Evolutionary conservation across 2,888 invertebrate genomes (phyloP).

Genomic region (Drosophila mayaguana): DNA sequence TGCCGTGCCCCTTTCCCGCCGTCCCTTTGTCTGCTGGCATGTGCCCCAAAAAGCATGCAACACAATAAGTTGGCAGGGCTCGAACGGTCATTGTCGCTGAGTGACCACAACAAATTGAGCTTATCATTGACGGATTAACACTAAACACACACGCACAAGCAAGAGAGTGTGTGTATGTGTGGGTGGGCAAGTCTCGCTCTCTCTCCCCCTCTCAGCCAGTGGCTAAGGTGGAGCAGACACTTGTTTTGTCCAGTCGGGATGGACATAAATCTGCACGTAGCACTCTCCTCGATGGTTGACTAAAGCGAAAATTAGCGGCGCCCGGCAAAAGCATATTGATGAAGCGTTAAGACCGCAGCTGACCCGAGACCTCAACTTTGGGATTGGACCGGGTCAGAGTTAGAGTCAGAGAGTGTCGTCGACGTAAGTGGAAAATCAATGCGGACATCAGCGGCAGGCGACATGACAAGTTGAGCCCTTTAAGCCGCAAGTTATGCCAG

Average conservation of each 20-base stretch:
- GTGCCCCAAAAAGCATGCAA: slow-evolving; percentile 52
- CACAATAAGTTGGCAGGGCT: slow-evolving; percentile 43
- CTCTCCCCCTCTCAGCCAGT: background rate
- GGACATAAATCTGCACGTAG: slow-evolving; percentile 75
- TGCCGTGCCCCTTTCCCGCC: background rate
- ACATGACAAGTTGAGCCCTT: slow-evolving; percentile 83
- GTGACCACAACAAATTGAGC: slow-evolving; percentile 82
- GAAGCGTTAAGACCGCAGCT: slow-evolving; percentile 71
- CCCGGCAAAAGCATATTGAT: slow-evolving; percentile 74
- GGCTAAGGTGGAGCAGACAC: slow-evolving; percentile 28
- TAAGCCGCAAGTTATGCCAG: slow-evolving; percentile 82
- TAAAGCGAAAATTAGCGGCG: slow-evolving; percentile 72
- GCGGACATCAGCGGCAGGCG: slow-evolving; percentile 72
- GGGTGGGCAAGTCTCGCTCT: background rate
- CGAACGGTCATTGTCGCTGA: slow-evolving; percentile 66
- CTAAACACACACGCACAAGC: slow-evolving; percentile 66
- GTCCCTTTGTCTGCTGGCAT: background rate
- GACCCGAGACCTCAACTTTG: slow-evolving; percentile 35
- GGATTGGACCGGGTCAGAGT: slow-evolving; percentile 33
- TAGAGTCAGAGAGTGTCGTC: slow-evolving; percentile 27
- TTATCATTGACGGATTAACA: slow-evolving; percentile 83
- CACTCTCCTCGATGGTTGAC: slow-evolving; percentile 55
- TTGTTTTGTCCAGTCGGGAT: slow-evolving; percentile 39
- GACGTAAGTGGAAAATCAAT: slow-evolving; percentile 72
- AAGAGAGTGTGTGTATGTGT: slow-evolving; percentile 11